Percentiles rank a stretch among this genome's conserved stretches.
Conservation (phyloP, 2,113 vertebrate species). For the Indicator maculatus region DNA sequence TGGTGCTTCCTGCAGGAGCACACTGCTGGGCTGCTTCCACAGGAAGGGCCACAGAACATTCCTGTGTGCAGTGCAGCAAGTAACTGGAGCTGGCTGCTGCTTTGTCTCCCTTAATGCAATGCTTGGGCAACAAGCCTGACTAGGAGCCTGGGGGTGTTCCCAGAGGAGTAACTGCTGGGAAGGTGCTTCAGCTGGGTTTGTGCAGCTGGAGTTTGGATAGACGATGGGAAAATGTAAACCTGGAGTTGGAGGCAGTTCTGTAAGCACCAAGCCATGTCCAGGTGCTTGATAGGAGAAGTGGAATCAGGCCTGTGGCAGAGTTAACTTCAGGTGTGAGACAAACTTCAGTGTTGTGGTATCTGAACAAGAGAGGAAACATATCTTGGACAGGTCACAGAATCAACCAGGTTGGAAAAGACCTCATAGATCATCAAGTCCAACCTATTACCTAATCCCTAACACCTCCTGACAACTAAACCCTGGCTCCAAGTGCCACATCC, state of each 20-base stretch:
- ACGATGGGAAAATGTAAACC: not conserved
- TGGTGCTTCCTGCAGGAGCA: not conserved
- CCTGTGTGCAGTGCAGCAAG: fast-evolving
- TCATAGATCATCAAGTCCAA: too few relatives aligned
- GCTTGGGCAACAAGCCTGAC: not conserved
- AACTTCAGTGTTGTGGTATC: not conserved
- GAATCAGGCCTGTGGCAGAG: not conserved
- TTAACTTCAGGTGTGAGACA: not conserved
- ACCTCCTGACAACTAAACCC: too few relatives aligned
- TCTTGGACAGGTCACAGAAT: not conserved
- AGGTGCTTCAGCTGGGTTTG: not conserved
- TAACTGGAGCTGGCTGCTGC: not conserved
- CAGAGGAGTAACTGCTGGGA: not conserved
- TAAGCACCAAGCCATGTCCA: not conserved
- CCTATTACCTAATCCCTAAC: too few relatives aligned
- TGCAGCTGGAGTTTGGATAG: fast-evolving
- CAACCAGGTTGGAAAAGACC: too few relatives aligned
- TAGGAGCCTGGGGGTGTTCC: not conserved
- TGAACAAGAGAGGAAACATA: not conserved
- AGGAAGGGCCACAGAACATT: not conserved
- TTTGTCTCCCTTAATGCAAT: not conserved
- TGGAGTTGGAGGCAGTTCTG: not conserved
- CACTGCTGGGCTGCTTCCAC: not conserved
- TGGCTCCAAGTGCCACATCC: too few relatives aligned
- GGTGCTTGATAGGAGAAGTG: not conserved